Conservation (phyloP, 2,797 vertebrate genomes). For the Vultur gryphus region DNA sequence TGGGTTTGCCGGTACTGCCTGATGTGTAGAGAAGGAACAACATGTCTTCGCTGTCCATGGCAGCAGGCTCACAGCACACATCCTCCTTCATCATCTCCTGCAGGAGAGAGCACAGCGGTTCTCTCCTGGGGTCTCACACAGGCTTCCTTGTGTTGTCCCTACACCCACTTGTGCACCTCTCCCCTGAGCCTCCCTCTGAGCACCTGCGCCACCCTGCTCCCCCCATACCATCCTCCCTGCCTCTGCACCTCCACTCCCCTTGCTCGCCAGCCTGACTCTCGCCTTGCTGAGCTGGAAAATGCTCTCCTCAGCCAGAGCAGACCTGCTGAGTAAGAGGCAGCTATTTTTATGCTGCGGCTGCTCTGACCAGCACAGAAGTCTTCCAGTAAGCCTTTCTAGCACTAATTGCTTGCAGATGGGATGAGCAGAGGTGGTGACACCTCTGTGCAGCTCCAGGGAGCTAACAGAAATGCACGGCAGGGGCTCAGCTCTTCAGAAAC, state of each 20-base stretch:
- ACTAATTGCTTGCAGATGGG: not conserved
- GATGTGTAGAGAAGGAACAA: conserved; percentile 71
- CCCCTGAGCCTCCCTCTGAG: not conserved
- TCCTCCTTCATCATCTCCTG: conserved; percentile 68
- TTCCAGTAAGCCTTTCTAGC: not conserved
- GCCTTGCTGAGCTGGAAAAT: not conserved
- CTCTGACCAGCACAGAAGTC: not conserved
- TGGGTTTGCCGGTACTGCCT: conserved; percentile 72
- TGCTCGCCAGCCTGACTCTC: not conserved
- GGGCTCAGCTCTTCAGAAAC: not conserved
- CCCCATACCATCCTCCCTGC: not conserved
- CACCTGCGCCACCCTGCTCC: not conserved
- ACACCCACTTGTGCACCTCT: not conserved
- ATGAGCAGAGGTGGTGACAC: not conserved
- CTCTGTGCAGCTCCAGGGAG: not conserved
- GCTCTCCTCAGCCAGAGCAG: not conserved
- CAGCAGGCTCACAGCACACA: conserved; percentile 79
- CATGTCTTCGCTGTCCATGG: conserved; percentile 78
- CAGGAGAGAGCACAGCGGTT: not conserved
- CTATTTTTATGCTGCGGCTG: not conserved
- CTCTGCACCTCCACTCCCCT: not conserved
- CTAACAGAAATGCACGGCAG: not conserved
- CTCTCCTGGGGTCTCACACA: not conserved
- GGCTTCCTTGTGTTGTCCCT: not conserved
- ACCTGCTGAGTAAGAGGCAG: not conserved